A percentile compares a stretch with the other conserved stretches of the same genome.
Evolutionary conservation across 92 coral and sea anemone species (phyloP).

Genomic region (Blastomussa wellsi): DNA sequence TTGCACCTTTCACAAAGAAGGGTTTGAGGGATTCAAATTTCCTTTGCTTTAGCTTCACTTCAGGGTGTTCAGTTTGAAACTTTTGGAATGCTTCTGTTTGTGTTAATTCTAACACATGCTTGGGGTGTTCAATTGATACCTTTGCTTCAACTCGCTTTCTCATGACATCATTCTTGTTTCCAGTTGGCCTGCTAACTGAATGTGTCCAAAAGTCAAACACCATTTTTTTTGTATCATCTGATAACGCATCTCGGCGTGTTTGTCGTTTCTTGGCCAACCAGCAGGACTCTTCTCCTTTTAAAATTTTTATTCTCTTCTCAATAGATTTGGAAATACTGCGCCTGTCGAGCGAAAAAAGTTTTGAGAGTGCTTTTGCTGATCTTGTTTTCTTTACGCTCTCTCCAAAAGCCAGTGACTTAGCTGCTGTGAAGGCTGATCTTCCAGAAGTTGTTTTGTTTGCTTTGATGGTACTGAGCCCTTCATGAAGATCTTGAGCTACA

Average conservation of each 20-base stretch:
- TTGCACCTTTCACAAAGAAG: conserved; percentile 5
- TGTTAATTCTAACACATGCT: conserved; percentile 64
- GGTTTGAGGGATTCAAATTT: conserved; percentile 15
- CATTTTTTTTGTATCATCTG: conserved; percentile 17
- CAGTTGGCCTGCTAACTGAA: conserved; percentile 60
- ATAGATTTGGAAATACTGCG: conserved; percentile 29
- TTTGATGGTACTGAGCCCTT: too few species aligned
- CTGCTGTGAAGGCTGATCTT: conserved; percentile 37
- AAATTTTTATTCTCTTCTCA: conserved; percentile 19
- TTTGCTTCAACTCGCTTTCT: conserved; percentile 41
- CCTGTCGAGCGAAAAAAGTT: conserved; percentile 23
- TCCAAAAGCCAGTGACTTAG: conserved; percentile 57
- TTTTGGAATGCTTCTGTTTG: conserved; percentile 62
- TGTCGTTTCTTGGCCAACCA: conserved; percentile 55
- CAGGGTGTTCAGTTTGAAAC: conserved; percentile 22
- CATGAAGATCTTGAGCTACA: too few species aligned
- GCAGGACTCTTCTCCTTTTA: conserved; percentile 38
- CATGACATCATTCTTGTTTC: conserved; percentile 50
- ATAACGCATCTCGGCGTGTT: conserved; percentile 40
- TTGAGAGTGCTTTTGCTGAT: conserved; percentile 34
- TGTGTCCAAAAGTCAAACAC: conserved; percentile 48
- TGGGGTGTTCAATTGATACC: conserved; percentile 54
- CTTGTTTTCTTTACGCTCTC: conserved; percentile 29
- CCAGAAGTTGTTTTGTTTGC: too few species aligned
- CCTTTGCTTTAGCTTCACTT: neutral